Base-by-base conservation (phyloP, 1,140 invertebrate genomes). In the Cheumatopsyche charites region DNA sequence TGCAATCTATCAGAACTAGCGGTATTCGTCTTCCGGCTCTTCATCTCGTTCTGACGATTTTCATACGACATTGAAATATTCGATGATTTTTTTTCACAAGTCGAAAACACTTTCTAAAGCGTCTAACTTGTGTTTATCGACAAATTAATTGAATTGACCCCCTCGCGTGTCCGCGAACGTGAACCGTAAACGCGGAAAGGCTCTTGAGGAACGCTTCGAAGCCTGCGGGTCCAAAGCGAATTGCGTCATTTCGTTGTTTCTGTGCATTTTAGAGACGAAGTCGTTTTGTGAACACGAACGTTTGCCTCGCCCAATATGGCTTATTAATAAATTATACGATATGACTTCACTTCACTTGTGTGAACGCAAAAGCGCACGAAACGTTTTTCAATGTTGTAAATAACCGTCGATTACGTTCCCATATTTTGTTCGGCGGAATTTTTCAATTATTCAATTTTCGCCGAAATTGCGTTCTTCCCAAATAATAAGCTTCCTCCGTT, bases 81-180 rank as follows among this genome's bases (percentile, higher is more conserved):
- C 43, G 13, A 45, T 45, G 2, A 12, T 15, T 12, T n/a, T 45
- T 45, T 45, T 12, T 45, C 17, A 4, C 43, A n/a, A n/a, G 43
- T 52, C 19, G 47, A 11, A 19, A 52, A 52, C 19, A 52, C 15
- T 52, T 52, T 52, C 19, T 19, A 19, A 52, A 17, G 9, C 15
- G 47, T 52, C 9, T 15, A 17, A 19, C 19, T 15, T 6, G 19
- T 52, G 19, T 15, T 15, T 52, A 52, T 52, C 47, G 47, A 15
- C 19, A 52, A 52, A 52, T 52, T 52, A 52, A 52, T 52, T 52
- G 19, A 52, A 52, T 52, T 52, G 47, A 52, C 47, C 47, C 29
- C 19, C 47, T 52, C 47, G 47, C 47, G 47, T 52, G 47, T 19
- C 19, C n/a, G 19, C n/a, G n/a, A 52, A 17, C 47, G 12, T 13